A percentile compares a stretch with the other conserved stretches of the same genome.
Evolutionary conservation across 2,797 vertebrate species (phyloP).

Genomic region (Cottoperca gobio): DNA sequence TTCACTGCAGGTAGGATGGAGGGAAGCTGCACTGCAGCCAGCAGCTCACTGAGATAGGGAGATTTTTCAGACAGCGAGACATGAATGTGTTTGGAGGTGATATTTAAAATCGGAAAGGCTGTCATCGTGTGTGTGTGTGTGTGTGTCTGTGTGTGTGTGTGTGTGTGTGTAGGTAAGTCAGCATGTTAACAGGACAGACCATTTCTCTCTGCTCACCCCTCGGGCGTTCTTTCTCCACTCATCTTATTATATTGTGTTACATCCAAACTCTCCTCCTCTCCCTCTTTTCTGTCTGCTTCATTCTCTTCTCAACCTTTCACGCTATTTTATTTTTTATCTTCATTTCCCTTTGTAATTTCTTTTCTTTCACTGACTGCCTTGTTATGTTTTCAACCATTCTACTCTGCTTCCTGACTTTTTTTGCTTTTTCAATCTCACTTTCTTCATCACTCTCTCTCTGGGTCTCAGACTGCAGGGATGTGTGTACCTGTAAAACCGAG

Average conservation of each 20-base stretch:
- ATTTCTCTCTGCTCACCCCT: constrained; percentile 57
- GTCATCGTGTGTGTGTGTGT: constrained; percentile 38
- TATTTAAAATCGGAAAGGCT: constrained; percentile 66
- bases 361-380: constrained; percentile 21
- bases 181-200: constrained; percentile 64
- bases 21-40: constrained; percentile 50
- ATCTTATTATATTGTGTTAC: constrained; percentile 68
- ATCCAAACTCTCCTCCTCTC: constrained; percentile 53
- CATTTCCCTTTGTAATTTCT: constrained; percentile 34
- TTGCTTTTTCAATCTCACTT: constrained; percentile 7
- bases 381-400: constrained; percentile 44
- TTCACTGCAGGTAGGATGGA: constrained; percentile 58
- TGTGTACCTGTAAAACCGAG: constrained; percentile 23
- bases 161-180: constrained; percentile 43
- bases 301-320: constrained; percentile 47
- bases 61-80: constrained; percentile 52
- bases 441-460: constrained; percentile 21
- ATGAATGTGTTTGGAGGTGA: constrained; percentile 62
- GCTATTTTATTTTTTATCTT: constrained; percentile 1
- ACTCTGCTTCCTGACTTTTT: neutral
- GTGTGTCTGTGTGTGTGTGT: neutral
- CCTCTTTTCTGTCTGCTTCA: constrained; percentile 40
- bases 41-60: constrained; percentile 43
- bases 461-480: constrained; percentile 5
- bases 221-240: constrained; percentile 60